phyloP scores from a whole-genome alignment of 2,797 vertebrate genomes.

The Synaphobranchus kaupii region DNA sequence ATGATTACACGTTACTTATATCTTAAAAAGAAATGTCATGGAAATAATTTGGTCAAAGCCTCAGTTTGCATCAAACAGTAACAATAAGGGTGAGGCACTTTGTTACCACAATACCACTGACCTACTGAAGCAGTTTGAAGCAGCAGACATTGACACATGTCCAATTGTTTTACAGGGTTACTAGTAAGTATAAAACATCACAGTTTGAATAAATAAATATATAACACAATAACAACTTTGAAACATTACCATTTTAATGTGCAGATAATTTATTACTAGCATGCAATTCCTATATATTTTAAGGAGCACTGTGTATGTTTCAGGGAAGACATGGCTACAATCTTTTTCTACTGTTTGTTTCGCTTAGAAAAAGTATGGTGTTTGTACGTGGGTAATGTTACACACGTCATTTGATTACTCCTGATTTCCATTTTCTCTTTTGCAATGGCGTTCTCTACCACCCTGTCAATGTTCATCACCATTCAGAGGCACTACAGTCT shows the following conservation, averaged over 20 bases:
- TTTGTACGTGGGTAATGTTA: neutral
- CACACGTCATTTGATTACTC: neutral
- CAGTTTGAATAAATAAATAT: conserved; percentile 15
- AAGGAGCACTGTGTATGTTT: neutral
- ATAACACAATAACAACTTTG: neutral
- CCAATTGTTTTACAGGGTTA: neutral
- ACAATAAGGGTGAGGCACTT: neutral
- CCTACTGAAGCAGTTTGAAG: neutral
- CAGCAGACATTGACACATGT: neutral
- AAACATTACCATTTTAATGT: neutral
- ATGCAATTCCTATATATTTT: neutral
- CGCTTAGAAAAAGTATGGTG: neutral
- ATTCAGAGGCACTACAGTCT: conserved; percentile 50
- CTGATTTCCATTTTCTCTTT: neutral
- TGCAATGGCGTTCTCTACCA: conserved; percentile 14
- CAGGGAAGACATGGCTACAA: neutral
- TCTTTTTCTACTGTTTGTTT: neutral
- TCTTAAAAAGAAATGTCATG: neutral
- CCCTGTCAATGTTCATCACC: conserved; percentile 58
- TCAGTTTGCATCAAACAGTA: neutral
- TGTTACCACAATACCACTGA: neutral
- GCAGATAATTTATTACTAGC: neutral
- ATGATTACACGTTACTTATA: neutral
- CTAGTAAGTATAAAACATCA: neutral
- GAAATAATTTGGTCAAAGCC: neutral